Base-by-base conservation (phyloP, 2,113 vertebrate species). In the Sapayoa aenigma region DNA sequence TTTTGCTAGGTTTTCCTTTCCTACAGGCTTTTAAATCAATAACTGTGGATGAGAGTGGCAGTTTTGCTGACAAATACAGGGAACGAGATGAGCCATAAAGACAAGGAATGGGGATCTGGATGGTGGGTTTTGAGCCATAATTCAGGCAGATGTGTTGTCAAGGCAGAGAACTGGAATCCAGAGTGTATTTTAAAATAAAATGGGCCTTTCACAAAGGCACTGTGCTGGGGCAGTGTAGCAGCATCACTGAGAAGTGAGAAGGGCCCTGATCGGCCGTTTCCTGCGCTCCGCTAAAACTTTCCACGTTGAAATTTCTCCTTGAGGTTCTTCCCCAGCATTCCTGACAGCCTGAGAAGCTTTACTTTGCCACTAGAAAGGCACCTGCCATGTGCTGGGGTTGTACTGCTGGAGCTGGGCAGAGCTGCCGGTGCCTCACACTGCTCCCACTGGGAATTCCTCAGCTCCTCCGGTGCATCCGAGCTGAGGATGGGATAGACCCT, bases 281-380 rank as follows among this genome's bases (percentile, higher is more conserved):
- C 25, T 46, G 66, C 33, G 4, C 83, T 49, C 1, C 1, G 49
- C 30, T 46, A 37, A 69, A 74, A 46, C 47, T 33, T 74, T 20
- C 24, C 0, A 0, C 4, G 0, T 4, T 53, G 39, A 77, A 24
- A 55, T 63, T 62, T 74, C 50, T 33, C 28, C 72, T 53, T 28
- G 17, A 39, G 33, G 21, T 55, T 47, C 73, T 69, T 60, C 16
- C 41, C 50, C 33, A 23, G 22, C 2, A 3, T 83, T 75, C 5
- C 62, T 60, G 52, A 41, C 25, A 3, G 22, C 17, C 63, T 24
- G 16, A 28, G 37, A 30, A 87, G 35, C 41, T 91, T 41, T 41
- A 4, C 37, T 74, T 55, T 74, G 52, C 42, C 30, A 3, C 55
- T 58, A 4, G 37, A 62, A 74, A 62, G 41, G 30, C 39, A 56